These are phyloP conservation scores for Ochotona curzoniae DNA, from an alignment of 2,113 vertebrate genomes.

Conservation along the genomic window DNA sequence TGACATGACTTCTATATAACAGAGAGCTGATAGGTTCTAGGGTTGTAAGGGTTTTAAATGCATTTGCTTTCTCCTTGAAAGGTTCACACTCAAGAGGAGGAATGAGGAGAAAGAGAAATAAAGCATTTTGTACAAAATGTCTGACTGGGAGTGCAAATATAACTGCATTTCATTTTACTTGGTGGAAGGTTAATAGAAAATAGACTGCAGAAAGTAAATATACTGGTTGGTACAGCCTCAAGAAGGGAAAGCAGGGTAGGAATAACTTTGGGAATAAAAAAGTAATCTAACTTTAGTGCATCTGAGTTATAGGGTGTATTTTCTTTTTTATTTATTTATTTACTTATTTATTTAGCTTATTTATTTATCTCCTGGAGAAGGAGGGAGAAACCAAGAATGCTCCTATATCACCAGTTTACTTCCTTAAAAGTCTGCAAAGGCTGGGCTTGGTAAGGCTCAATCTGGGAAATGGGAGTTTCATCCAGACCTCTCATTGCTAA, in stretches of 20 bases:
- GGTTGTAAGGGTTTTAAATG: not conserved
- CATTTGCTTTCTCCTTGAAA: constrained; percentile 36
- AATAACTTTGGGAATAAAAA: not conserved
- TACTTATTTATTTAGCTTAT: too few species aligned
- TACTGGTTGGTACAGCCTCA: not conserved
- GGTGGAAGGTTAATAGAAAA: constrained; percentile 52
- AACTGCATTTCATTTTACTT: constrained; percentile 22
- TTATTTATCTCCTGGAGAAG: too few species aligned
- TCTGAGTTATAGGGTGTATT: not conserved
- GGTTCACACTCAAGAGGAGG: not conserved
- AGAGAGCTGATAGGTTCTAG: not conserved
- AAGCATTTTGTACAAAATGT: constrained; percentile 22
- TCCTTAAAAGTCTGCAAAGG: too few species aligned
- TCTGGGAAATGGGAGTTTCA: too few species aligned
- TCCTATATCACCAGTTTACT: too few species aligned
- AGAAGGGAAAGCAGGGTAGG: not conserved
- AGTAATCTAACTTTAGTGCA: not conserved
- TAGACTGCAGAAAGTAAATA: not conserved
- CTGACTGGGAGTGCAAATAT: not conserved
- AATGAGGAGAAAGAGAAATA: constrained; percentile 22
- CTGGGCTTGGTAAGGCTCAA: too few species aligned
- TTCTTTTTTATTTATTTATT: too few species aligned
- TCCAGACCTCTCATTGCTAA: too few species aligned
- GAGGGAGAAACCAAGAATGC: too few species aligned
- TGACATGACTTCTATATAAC: not conserved